Evolutionary conservation across 2,797 vertebrate species (phyloP).

Genomic region (Rhinophrynus dorsalis): DNA sequence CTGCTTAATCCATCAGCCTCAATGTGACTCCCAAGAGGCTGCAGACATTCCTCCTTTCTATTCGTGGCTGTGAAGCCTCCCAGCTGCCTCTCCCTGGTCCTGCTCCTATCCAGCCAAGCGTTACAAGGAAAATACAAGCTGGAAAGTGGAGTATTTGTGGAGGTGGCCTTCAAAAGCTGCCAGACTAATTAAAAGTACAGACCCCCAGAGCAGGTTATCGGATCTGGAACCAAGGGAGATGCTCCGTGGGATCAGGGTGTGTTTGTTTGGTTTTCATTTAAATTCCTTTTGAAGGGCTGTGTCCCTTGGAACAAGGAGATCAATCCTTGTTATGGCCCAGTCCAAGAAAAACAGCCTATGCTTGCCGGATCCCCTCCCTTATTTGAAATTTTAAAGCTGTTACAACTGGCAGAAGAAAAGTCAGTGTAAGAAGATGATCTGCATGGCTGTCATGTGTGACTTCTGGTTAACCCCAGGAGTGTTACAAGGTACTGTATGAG

Average conservation of each 20-base stretch:
- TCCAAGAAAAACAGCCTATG: slow-evolving; percentile 4
- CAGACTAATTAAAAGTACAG: slow-evolving; percentile 41
- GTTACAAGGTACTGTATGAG: too few relatives aligned
- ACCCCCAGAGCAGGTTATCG: slow-evolving; percentile 40
- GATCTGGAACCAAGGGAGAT: slow-evolving; percentile 27
- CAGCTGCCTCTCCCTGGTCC: slow-evolving; percentile 21
- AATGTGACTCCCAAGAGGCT: background rate
- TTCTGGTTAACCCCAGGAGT: too few relatives aligned
- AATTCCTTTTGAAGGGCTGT: slow-evolving; percentile 41
- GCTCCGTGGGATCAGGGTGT: slow-evolving; percentile 29
- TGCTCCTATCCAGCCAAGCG: slow-evolving; percentile 24
- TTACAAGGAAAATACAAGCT: slow-evolving; percentile 35
- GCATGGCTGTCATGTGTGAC: too few relatives aligned
- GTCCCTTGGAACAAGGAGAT: slow-evolving; percentile 9
- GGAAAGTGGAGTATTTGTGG: slow-evolving; percentile 31
- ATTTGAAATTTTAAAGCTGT: too few relatives aligned
- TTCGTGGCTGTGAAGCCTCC: background rate
- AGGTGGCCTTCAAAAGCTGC: slow-evolving; percentile 28
- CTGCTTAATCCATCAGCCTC: too few relatives aligned
- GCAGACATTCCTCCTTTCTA: background rate
- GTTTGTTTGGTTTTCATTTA: slow-evolving; percentile 48
- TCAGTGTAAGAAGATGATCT: too few relatives aligned
- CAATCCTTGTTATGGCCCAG: slow-evolving; percentile 5
- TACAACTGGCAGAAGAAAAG: too few relatives aligned
- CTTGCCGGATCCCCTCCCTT: background rate